Base-by-base conservation (phyloP, 2,888 invertebrate species). In the Agrochola litura region DNA sequence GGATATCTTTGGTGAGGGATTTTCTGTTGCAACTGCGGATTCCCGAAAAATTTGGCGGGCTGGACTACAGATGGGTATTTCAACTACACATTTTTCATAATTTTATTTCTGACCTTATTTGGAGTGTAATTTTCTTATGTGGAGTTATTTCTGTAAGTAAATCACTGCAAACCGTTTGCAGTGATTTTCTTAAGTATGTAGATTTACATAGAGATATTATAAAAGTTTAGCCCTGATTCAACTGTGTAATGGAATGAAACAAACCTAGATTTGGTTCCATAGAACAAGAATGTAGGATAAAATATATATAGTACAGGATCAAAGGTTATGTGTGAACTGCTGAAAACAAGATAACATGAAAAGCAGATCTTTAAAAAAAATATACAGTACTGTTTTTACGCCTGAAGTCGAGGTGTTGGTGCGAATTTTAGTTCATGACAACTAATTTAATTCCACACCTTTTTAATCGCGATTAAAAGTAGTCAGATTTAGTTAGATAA, bases 1-100 rank as follows among this genome's bases (percentile, higher is more conserved):
- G n/a, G 22, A 70, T 58, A 30, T 71, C 43, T 78, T 70, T 64
- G 10, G 30, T 1, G 41, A 56, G 37, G 41, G 37, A 41, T 60
- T 25, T 16, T 25, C 5, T 41, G 4, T 46, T 14, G 37, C 16
- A 9, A 37, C 56, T 30, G 30, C 46, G 19, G 65, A 25, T 14
- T 58, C 43, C 58, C 4, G 12, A 58, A 71, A 77, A 58, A 37
- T 2, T 37, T 60, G 12, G 25, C 6, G 22, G 37, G 22, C 4
- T 10, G n/a, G 67, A 16, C 10, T 66, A 8, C 43, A 22, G 6
- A 25, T n/a, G 56, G n/a, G 56, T 54, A 9, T 54, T 10, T n/a
- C n/a, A 12, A n/a, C 54, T 54, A 54, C 56, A 56, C 10, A 1
- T 56, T 25, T 6, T 25, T 56, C n/a, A 56, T n/a, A n/a, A 52